These are phyloP conservation scores for Euschistus heros DNA, from an alignment of 1,140 invertebrate genomes.

Conservation along the genomic window DNA sequence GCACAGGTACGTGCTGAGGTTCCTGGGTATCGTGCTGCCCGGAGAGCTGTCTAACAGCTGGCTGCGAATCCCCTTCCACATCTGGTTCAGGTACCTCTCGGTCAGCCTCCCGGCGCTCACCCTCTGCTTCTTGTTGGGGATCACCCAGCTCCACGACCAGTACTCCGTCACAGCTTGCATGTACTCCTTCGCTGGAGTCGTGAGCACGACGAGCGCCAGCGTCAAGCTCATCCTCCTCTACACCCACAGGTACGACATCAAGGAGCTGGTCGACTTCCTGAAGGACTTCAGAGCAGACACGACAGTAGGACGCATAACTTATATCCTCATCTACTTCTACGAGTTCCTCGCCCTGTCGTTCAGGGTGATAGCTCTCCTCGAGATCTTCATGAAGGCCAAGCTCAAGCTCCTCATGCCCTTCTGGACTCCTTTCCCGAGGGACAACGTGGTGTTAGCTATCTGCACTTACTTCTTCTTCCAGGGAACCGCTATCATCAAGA, in stretches of 20 bases:
- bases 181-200: constrained; percentile 2
- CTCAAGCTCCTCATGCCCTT: constrained; percentile 3
- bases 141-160: not conserved
- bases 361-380: not conserved
- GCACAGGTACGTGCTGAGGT: not conserved
- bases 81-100: constrained; percentile 1
- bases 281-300: not conserved
- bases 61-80: not conserved
- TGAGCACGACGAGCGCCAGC: not conserved
- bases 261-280: not conserved
- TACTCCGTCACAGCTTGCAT: not conserved
- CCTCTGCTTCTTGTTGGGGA: not conserved
- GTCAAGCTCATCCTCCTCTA: not conserved
- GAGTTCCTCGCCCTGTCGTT: not conserved
- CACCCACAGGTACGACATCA: constrained; percentile 1
- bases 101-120: not conserved
- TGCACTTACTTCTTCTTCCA: not conserved
- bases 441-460: not conserved
- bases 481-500: not conserved
- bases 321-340: not conserved
- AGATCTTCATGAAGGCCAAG: not conserved
- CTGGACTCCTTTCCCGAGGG: constrained; percentile 4
- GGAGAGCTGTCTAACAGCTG: not conserved
- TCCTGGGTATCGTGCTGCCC: not conserved
- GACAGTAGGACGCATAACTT: not conserved